phyloP scores from a whole-genome alignment of 2,888 invertebrate species.

The Orchestes rusci region DNA sequence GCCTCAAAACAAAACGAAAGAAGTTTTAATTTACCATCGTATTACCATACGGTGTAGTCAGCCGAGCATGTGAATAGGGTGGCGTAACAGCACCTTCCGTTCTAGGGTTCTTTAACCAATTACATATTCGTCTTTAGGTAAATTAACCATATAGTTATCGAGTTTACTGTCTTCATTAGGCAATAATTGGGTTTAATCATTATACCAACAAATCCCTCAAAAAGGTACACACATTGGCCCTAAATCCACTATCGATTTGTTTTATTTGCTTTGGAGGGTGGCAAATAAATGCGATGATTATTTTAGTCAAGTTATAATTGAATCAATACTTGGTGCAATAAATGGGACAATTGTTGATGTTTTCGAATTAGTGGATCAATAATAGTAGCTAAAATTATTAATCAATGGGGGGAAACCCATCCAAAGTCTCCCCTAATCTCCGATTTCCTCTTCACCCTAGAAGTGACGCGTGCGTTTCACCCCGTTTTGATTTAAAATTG shows the following conservation, averaged over 20 bases:
- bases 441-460: not conserved
- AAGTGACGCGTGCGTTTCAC: constrained; percentile 16
- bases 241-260: constrained; percentile 40
- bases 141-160: no score
- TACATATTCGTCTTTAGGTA: no score
- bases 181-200: no score
- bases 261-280: constrained; percentile 32
- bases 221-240: no score
- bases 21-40: constrained; percentile 19
- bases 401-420: no score
- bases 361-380: no score
- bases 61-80: constrained; percentile 16
- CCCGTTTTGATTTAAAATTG: constrained; percentile 24
- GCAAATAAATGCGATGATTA: constrained; percentile 22
- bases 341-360: no score
- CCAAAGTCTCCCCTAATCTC: not conserved
- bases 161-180: no score
- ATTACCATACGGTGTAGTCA: constrained; percentile 18
- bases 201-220: no score
- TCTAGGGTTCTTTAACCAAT: no score
- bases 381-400: no score
- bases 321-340: no score
- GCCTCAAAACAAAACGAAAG: constrained; percentile 21
- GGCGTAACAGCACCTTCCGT: constrained; percentile 21
- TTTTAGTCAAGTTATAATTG: constrained; percentile 14